These are phyloP conservation scores for Leucoraja erinaceus DNA, from an alignment of 2,113 vertebrate species.

Conservation along the genomic window DNA sequence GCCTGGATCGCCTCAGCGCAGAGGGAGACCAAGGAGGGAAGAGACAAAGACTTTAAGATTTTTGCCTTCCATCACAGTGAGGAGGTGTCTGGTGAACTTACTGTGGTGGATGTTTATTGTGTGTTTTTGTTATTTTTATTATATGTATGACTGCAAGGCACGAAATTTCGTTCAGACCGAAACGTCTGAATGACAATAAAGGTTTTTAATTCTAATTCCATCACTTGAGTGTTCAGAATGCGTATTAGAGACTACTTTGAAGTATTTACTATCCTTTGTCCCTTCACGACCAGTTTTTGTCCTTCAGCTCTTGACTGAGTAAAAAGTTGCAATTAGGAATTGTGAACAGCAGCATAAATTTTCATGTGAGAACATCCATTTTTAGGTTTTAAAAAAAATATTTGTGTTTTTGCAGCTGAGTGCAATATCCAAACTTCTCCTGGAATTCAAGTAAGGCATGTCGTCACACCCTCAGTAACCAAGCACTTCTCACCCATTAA, in stretches of 20 bases:
- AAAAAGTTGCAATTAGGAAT: background rate
- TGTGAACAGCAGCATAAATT: background rate
- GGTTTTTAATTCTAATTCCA: no score
- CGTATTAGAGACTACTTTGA: background rate
- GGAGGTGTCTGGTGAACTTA: no score
- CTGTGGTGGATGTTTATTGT: no score
- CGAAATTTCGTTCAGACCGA: no score
- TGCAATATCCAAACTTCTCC: slow-evolving; percentile 95
- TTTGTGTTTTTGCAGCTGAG: slow-evolving; percentile 69
- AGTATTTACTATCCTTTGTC: background rate
- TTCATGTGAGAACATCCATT: background rate
- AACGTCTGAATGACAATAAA: no score
- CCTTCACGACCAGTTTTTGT: background rate
- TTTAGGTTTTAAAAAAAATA: slow-evolving; percentile 37
- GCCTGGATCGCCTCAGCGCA: no score
- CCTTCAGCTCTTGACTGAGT: background rate
- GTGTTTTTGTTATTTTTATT: no score
- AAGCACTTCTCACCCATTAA: slow-evolving; percentile 99
- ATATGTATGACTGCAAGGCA: no score
- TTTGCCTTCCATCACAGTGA: no score
- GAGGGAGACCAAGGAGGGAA: no score
- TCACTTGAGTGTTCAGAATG: background rate
- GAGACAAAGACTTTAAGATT: no score
- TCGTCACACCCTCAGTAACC: slow-evolving; percentile 93
- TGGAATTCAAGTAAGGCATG: slow-evolving; percentile 92